Evolutionary conservation across 2,797 vertebrate species (phyloP).

Genomic region (Microctenopoma steveboyesi): DNA sequence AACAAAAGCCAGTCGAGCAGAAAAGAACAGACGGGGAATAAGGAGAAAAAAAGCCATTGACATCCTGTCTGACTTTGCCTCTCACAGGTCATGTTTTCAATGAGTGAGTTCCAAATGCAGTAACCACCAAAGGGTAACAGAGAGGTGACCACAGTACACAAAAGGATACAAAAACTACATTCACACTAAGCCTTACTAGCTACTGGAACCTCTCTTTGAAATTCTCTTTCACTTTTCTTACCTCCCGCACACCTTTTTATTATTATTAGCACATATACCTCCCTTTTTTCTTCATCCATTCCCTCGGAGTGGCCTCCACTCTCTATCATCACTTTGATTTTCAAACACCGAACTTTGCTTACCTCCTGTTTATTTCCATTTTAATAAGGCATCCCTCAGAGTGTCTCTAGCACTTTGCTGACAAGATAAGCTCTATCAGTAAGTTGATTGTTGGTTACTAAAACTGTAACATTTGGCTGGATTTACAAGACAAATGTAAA

Average conservation of each 20-base stretch:
- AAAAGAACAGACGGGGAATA: slow-evolving; percentile 38
- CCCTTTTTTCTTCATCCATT: background rate
- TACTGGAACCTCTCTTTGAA: slow-evolving; percentile 5
- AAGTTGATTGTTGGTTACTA: background rate
- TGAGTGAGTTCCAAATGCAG: slow-evolving; percentile 44
- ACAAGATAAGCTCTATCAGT: slow-evolving; percentile 9
- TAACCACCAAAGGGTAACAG: slow-evolving; percentile 21
- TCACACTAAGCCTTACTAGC: slow-evolving; percentile 17
- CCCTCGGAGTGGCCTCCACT: background rate
- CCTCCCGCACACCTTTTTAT: background rate
- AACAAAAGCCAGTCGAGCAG: slow-evolving; percentile 54
- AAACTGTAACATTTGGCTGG: background rate
- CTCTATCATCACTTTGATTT: background rate
- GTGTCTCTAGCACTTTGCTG: background rate
- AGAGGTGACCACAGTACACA: slow-evolving; percentile 24
- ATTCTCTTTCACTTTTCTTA: background rate
- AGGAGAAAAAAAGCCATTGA: background rate
- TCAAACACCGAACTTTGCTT: background rate
- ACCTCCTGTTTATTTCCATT: background rate
- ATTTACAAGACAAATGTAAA: background rate
- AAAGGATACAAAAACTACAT: slow-evolving; percentile 27
- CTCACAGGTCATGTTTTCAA: slow-evolving; percentile 59
- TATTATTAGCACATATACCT: slow-evolving; percentile 16
- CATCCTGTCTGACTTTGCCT: slow-evolving; percentile 32
- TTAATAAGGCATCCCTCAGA: background rate